Evolutionary conservation across 2,113 vertebrate genomes (phyloP).

Genomic region (Etheostoma spectabile): DNA sequence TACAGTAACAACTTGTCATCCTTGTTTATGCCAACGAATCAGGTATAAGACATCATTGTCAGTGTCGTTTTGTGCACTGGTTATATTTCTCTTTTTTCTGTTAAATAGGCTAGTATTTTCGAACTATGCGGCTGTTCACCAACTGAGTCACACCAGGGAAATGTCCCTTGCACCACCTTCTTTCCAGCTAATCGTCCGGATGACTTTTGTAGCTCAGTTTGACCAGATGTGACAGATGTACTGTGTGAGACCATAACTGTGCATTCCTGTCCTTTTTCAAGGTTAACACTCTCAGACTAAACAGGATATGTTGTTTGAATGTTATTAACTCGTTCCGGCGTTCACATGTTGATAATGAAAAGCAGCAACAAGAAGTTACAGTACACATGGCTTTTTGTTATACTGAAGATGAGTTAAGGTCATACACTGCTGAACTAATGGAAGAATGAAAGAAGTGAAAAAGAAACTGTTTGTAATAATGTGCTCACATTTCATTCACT

Average conservation of each 20-base stretch:
- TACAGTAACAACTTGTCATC: background rate
- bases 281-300: conserved; percentile 68
- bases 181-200: conserved; percentile 30
- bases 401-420: background rate
- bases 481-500: background rate
- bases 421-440: background rate
- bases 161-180: background rate
- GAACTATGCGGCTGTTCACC: background rate
- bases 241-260: conserved; percentile 33
- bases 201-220: conserved; percentile 29
- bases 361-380: background rate
- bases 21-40: background rate
- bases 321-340: conserved; percentile 25
- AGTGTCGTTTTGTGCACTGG: background rate
- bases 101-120: background rate
- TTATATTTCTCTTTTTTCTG: background rate
- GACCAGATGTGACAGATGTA: conserved; percentile 49
- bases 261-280: conserved; percentile 62
- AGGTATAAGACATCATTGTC: background rate
- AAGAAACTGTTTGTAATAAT: background rate
- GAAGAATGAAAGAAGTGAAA: background rate
- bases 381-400: background rate
- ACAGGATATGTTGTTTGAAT: conserved; percentile 37
- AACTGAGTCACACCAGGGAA: background rate
- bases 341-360: conserved; percentile 45